Conservation (phyloP, 1,140 invertebrate genomes). For the Drosophila persimilis region DNA sequence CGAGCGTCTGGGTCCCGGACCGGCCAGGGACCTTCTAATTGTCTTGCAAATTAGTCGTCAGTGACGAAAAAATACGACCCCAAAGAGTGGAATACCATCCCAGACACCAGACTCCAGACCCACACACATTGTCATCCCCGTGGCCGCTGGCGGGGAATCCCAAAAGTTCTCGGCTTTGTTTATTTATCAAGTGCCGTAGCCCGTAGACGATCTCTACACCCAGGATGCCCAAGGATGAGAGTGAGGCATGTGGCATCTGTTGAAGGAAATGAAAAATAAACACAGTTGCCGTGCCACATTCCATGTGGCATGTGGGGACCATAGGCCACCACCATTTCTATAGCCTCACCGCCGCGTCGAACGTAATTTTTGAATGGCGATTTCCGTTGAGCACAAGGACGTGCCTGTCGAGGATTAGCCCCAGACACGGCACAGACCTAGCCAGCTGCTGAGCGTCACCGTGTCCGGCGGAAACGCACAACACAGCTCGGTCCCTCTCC, state of each 20-base stretch:
- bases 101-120: too few relatives aligned
- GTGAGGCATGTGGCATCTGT: slow-evolving; percentile 59
- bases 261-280: slow-evolving; percentile 80
- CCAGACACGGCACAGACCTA: slow-evolving; percentile 45
- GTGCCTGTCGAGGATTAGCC: slow-evolving; percentile 72
- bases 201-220: not conserved
- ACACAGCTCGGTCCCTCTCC: slow-evolving; percentile 13
- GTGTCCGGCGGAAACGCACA: slow-evolving; percentile 55
- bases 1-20: slow-evolving; percentile 50
- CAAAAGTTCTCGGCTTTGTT: slow-evolving; percentile 38
- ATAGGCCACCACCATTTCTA: slow-evolving; percentile 7
- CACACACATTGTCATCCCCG: too few relatives aligned
- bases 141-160: slow-evolving; percentile 2
- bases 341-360: slow-evolving; percentile 6
- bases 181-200: slow-evolving; percentile 50
- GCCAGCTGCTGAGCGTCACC: slow-evolving; percentile 63
- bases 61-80: slow-evolving; percentile 50
- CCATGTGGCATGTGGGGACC: slow-evolving; percentile 29
- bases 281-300: slow-evolving; percentile 38
- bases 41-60: slow-evolving; percentile 77
- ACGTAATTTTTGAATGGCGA: slow-evolving; percentile 59
- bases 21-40: slow-evolving; percentile 74
- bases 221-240: slow-evolving; percentile 43
- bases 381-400: slow-evolving; percentile 58
- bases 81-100: slow-evolving; percentile 11